Evolutionary conservation across 1,140 invertebrate genomes (phyloP), one percentile per base, ranked within the genome.

Genomic region (Diuraphis noxia): DNA sequence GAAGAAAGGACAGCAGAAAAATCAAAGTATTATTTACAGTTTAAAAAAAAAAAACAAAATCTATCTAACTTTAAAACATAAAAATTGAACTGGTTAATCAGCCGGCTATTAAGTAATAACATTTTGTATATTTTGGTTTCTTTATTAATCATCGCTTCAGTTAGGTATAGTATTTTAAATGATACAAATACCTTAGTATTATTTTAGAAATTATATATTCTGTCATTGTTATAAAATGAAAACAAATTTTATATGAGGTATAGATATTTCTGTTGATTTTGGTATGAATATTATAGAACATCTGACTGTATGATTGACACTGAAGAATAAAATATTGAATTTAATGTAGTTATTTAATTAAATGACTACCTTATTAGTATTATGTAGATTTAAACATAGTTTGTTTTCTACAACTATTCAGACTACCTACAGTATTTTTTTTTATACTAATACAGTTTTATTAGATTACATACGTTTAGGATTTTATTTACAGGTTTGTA

Each of bases 1-100:
- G 88, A 81, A 90, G 88, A 90, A 90, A 81, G 88, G 88, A 79
- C 72, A 49, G 88, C 88, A 90, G n/a, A 49, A 34, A 40, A 90
- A 90, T 81, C 34, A 13, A 90, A 90, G 88, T 90, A 81, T 90
- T 87, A 87, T 72, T 72, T n/a, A n/a, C 34, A 49, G 72, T 49
- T 90, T 81, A 77, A 72, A 92, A 85, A 72, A 92, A 85, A 91
- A 77, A 91, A 40, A 41, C 40, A 30, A 72, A 38, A 52, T 52
- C 21, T 38, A 52, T 52, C 34, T 72, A 72, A 72, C 56, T 87
- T 52, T 52, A 30, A 52, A 52, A 36, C 46, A 30, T 87, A 38
- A 87, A 52, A 38, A 17, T 56, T 85, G 30, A 85, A 85, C 8
- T 85, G 41, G 36, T 38, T 38, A 87, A 52, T 87, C 85, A 87